Base-by-base conservation (phyloP, 2,888 invertebrate species). In the Electrophaes corylata region DNA sequence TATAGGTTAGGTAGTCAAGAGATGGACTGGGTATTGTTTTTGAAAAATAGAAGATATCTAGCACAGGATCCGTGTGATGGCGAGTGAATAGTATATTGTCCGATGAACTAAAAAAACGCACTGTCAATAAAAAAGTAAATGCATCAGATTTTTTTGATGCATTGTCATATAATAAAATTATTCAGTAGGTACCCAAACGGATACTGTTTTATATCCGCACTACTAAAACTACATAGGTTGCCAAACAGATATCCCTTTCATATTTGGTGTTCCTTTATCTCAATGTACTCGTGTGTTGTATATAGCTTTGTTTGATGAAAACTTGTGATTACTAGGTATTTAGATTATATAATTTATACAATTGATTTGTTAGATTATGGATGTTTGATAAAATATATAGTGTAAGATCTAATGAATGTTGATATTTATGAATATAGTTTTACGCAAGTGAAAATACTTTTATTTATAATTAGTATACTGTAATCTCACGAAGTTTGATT, bases 351-450 rank as follows among this genome's bases (percentile, higher is more conserved):
- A 47, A 41, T 48, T 52, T 59, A 54, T 54, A 37, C 16, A 10
- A 47, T 47, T 47, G 43, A 53, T 58, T 44, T 48, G 53, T 45
- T 50, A 39, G 33, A 45, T 29, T 47, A 37, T 50, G 51, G 40
- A 59, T 62, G 60, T 60, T 59, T 70, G 62, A 59, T 62, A 5
- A 12, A 12, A 8, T 37, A 58, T 66, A 67, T 68, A 68, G 66
- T 66, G 62, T 67, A 66, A 67, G 66, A 56, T 67, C 51, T 60
- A 64, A 64, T 52, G 63, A 62, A 62, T 63, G 57, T 60, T 52
- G 49, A 58, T 62, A 65, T 62, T 60, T 67, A 60, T 70, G 57
- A 66, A 67, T 65, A 67, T 47, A 66, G 40, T 62, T 57, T 64
- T 62, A 51, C 54, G 59, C 39, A 57, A 62, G 47, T 37, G 6